phyloP scores from a whole-genome alignment of 2,113 vertebrate genomes.

The Erythrolamprus reginae region DNA sequence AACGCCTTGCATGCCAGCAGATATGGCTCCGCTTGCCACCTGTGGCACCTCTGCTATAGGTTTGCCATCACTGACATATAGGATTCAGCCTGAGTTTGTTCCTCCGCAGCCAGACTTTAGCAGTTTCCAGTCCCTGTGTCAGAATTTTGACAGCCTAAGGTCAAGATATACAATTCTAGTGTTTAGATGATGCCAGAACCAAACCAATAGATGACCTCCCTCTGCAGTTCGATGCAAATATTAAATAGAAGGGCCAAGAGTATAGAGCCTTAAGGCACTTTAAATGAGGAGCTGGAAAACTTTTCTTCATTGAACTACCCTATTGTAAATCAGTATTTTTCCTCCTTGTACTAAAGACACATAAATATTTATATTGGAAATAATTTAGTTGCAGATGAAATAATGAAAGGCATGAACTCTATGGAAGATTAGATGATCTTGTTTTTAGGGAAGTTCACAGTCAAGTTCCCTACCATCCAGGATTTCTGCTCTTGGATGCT shows the following conservation, averaged over 20 bases:
- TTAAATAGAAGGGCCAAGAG: neutral
- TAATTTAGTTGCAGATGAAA: neutral
- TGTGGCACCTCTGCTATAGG: too few species aligned
- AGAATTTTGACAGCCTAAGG: neutral
- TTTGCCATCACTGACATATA: too few species aligned
- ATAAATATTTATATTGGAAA: neutral
- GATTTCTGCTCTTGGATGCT: neutral
- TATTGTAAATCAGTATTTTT: neutral
- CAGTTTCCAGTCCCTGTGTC: neutral
- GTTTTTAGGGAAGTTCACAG: neutral
- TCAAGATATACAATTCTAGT: neutral
- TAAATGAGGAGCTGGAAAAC: neutral
- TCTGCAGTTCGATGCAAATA: neutral
- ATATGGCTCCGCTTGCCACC: too few species aligned
- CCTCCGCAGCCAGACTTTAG: neutral
- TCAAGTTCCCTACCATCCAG: neutral
- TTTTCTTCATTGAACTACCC: neutral
- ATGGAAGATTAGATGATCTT: neutral
- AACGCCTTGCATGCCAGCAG: too few species aligned
- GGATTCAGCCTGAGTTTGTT: neutral
- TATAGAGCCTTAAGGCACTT: neutral
- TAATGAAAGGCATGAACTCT: neutral
- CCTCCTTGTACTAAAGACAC: neutral
- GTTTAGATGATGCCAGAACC: neutral
- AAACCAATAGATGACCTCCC: neutral